Base-by-base conservation (phyloP, 2,888 invertebrate species). In the Portevinia maculata region DNA sequence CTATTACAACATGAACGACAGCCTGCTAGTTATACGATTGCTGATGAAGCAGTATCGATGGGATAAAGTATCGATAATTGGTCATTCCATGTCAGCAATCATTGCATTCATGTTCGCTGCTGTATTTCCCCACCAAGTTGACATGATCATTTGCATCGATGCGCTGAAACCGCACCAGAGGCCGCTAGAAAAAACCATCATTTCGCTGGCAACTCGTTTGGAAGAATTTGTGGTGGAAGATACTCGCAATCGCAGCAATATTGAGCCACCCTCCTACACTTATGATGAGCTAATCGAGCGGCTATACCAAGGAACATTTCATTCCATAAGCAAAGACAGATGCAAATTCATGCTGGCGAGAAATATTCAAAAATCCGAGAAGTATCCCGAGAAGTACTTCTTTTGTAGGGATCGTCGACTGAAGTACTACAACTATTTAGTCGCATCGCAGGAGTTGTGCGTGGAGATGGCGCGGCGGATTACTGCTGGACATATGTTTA, bases 41-140 rank as follows among this genome's bases (percentile, higher is more conserved):
- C 87, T 95, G 65, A 92, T 93, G 86, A 91, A 93, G 57, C 92
- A 94, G 86, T 94, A 94, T 86, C 92, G 93, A 84, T 95, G 95
- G 95, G 91, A 93, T 11, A 93, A 94, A 89, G 90, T 95, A 0
- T 93, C 94, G 0, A 87, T 96, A 9, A 87, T 96, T 48, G 93
- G 93, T 0, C 95, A 96, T 88, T 95, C 95, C 0, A 92, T 94
- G 92, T 93, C 94, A 1, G 93, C 93, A 0, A 93, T 94, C 37
- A 91, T 93, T 11, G 91, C 91, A 9, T 94, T 93, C 88, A 90
- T 93, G 4, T 95, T 93, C 86, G 92, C 94, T 0, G 91, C 93
- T 52, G 87, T 93, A 1, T 95, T 92, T 87, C 90, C 90, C 0
- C 91, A 90, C 9, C 90, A 90, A 84, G 86, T 89, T 4, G 89